Conservation (phyloP, 1,140 invertebrate species). For the Agraylea sexmaculata region DNA sequence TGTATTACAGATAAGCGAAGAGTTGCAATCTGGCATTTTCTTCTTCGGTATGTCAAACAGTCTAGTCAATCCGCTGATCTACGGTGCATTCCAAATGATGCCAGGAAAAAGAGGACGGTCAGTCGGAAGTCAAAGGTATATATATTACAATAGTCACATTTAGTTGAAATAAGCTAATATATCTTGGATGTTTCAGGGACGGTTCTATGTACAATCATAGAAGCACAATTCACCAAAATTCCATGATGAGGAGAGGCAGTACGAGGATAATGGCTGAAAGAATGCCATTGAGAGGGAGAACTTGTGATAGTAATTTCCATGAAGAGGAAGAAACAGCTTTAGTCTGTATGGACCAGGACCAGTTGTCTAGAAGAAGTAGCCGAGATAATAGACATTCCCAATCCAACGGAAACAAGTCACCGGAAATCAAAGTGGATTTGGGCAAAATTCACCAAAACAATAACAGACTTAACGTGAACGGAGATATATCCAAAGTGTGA, state of each 20-base stretch:
- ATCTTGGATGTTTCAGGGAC: slow-evolving; percentile 21
- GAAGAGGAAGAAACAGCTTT: slow-evolving; percentile 16
- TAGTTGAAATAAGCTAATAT: too few species aligned
- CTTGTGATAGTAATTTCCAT: slow-evolving; percentile 8
- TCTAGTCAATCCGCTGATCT: slow-evolving; percentile 76
- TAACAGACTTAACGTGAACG: slow-evolving; percentile 14
- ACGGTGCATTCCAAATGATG: slow-evolving; percentile 75
- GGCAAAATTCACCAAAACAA: slow-evolving; percentile 15
- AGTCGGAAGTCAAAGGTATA: slow-evolving; percentile 18
- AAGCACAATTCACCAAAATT: slow-evolving; percentile 19
- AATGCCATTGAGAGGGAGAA: slow-evolving; percentile 9
- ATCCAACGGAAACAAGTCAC: slow-evolving; percentile 10
- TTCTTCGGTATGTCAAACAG: slow-evolving; percentile 84
- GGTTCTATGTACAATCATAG: slow-evolving; percentile 20
- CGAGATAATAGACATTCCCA: slow-evolving; percentile 12
- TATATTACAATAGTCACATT: background rate
- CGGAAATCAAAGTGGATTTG: slow-evolving; percentile 7
- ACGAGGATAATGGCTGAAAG: slow-evolving; percentile 17
- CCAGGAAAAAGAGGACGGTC: slow-evolving; percentile 27
- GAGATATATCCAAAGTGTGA: slow-evolving; percentile 17
- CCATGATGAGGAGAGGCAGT: slow-evolving; percentile 20
- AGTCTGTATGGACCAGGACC: slow-evolving; percentile 9
- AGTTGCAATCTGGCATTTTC: slow-evolving; percentile 56
- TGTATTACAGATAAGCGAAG: slow-evolving; percentile 42
- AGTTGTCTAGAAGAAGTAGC: slow-evolving; percentile 7